Evolutionary conservation across 37 sponge, comb jelly and placozoan species (phyloP).

Genomic region (Lycopodina hypogea): DNA sequence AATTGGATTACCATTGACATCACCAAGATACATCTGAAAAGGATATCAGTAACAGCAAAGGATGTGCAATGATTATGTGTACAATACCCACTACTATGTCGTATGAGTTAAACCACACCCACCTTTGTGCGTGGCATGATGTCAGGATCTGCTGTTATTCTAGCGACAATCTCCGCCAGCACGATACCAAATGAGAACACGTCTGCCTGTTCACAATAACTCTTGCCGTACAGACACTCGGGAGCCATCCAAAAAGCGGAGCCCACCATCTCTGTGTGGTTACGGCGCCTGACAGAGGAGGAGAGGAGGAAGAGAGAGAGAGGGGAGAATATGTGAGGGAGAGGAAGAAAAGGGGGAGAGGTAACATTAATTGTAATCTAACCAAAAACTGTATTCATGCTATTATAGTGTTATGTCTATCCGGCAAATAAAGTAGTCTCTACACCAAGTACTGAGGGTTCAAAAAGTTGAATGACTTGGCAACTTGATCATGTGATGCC

Average conservation of each 20-base stretch:
- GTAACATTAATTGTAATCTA: not conserved
- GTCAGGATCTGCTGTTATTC: conserved; percentile 85
- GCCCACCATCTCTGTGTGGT: conserved; percentile 79
- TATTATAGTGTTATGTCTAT: no score
- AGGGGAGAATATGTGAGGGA: conserved; percentile 43
- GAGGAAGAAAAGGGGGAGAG: conserved; percentile 12
- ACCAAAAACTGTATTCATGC: no score
- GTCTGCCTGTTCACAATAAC: conserved; percentile 86
- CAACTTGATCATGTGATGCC: no score
- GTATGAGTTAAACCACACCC: not conserved
- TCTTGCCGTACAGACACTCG: conserved; percentile 79
- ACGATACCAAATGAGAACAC: conserved; percentile 91
- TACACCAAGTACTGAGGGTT: no score
- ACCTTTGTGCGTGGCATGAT: conserved; percentile 81
- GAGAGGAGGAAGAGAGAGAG: conserved; percentile 27
- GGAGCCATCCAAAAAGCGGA: conserved; percentile 95
- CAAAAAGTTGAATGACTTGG: no score
- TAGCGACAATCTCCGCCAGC: conserved; percentile 77
- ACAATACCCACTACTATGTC: not conserved
- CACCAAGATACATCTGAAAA: no score
- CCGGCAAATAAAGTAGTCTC: no score
- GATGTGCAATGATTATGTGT: no score
- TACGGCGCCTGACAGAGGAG: conserved; percentile 35
- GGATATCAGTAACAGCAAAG: no score
- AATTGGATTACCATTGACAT: no score